Evolutionary conservation across 2,888 invertebrate species (phyloP).

Genomic region (Drosophila suboccidentalis): DNA sequence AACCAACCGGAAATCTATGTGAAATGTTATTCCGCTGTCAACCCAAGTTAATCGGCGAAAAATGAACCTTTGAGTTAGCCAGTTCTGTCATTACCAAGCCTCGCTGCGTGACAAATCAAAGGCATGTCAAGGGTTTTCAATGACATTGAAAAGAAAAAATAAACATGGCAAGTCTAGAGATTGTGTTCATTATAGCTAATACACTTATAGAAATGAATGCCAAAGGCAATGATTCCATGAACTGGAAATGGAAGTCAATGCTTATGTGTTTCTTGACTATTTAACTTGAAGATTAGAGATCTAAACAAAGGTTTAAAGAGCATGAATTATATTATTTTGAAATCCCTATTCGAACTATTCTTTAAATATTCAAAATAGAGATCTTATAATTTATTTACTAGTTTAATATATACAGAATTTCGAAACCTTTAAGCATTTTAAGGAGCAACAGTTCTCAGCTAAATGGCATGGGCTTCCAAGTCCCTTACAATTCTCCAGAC

Average conservation of each 20-base stretch:
- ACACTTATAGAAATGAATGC: background rate
- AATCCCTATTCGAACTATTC: background rate
- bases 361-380: background rate
- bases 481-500: background rate
- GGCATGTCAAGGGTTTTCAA: background rate
- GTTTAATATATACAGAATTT: slow-evolving; percentile 1
- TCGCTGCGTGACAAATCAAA: slow-evolving; percentile 6
- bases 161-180: background rate
- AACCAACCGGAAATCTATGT: background rate
- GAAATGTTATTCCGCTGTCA: background rate
- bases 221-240: slow-evolving; percentile 1
- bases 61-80: background rate
- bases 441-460: slow-evolving; percentile 18
- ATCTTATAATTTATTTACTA: background rate
- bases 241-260: background rate
- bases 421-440: slow-evolving; percentile 5
- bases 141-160: background rate
- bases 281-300: background rate
- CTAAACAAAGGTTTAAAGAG: background rate
- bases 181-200: background rate
- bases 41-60: background rate
- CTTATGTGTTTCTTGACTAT: background rate
- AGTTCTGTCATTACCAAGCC: slow-evolving; percentile 1
- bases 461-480: slow-evolving; percentile 1
- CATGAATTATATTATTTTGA: background rate